Evolutionary conservation across 2,888 invertebrate species (phyloP), one percentile per base, ranked within the genome.

Genomic region (Heterodera filipjevi): DNA sequence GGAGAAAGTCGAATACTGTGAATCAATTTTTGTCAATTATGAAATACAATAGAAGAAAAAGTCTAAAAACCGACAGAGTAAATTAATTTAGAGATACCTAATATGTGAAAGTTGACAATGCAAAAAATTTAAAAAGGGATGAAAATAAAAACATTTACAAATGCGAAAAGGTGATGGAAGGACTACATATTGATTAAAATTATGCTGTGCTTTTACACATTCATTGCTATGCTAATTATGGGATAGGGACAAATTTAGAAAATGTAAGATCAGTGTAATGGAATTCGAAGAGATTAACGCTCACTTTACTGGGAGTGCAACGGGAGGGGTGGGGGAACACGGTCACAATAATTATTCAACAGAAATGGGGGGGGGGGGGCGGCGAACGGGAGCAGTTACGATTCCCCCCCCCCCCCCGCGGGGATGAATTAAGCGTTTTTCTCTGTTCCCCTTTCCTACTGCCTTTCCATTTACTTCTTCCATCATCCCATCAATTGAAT

Each of bases 261-360:
- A 39, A 39, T 12, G 39, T n/a, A n/a, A n/a, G n/a, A n/a, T 39
- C 39, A 12, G 39, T 39, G 39, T 39, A 49, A 14, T 16, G n/a
- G 59, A n/a, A n/a, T 59, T n/a, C 27, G 59, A n/a, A n/a, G 27
- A 27, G 59, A 59, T 53, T 22, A 53, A 59, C 27, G 27, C 59
- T 3, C 3, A 49, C 8, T n/a, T 5, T 5, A 59, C 2, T 5
- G 59, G 27, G 3, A 3, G 1, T 3, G 59, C n/a, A n/a, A 59
- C 3, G 49, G 49, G 49, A 5, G 3, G 49, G 53, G 16, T 16
- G 16, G 53, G 53, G 19, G 53, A 2, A 6, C 59, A 8, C 59
- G 6, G n/a, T 22, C 59, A 49, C 59, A 59, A 59, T 27, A 59
- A 59, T 59, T 59, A 59, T 59, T 59, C 59, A 59, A 59, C n/a